Conservation (phyloP, 2,797 vertebrate species). For the Gymnoscopelus microlampas region DNA sequence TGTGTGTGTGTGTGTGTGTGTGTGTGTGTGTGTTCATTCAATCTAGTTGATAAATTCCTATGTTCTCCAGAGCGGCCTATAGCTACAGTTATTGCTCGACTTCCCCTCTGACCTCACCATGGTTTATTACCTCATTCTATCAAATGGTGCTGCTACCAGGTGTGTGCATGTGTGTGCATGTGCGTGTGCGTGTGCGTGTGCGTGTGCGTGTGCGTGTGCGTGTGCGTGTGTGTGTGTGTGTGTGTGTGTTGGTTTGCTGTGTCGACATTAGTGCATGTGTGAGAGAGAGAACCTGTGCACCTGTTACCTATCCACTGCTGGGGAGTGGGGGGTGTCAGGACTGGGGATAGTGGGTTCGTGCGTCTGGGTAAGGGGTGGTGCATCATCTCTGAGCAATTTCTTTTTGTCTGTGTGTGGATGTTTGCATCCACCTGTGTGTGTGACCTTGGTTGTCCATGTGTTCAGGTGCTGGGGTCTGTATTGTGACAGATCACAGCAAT, state of each 20-base stretch:
- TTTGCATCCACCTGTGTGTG: no score
- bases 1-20: background rate
- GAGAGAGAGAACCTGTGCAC: no score
- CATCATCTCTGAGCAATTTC: no score
- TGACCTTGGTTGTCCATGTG: background rate
- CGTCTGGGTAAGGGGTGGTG: slow-evolving; percentile 17
- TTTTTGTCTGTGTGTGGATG: no score
- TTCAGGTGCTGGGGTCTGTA: background rate
- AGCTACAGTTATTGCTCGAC: slow-evolving; percentile 49
- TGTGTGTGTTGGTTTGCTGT: background rate
- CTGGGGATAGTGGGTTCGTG: no score
- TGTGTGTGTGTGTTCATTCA: background rate
- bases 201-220: background rate
- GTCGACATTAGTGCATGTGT: no score
- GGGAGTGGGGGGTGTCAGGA: background rate
- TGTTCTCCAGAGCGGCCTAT: slow-evolving; percentile 28
- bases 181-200: slow-evolving; percentile 3
- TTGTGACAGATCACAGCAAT: slow-evolving; percentile 12
- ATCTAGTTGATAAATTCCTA: slow-evolving; percentile 37
- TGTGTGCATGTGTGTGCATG: slow-evolving; percentile 18
- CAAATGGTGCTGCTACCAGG: slow-evolving; percentile 33
- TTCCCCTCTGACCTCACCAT: slow-evolving; percentile 57
- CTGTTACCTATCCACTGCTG: no score
- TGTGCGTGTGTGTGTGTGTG: background rate
- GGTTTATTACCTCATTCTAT: slow-evolving; percentile 56